Evolutionary conservation across 2,888 invertebrate species (phyloP), one percentile per base, ranked within the genome.

Genomic region (Leptopilina myrica): DNA sequence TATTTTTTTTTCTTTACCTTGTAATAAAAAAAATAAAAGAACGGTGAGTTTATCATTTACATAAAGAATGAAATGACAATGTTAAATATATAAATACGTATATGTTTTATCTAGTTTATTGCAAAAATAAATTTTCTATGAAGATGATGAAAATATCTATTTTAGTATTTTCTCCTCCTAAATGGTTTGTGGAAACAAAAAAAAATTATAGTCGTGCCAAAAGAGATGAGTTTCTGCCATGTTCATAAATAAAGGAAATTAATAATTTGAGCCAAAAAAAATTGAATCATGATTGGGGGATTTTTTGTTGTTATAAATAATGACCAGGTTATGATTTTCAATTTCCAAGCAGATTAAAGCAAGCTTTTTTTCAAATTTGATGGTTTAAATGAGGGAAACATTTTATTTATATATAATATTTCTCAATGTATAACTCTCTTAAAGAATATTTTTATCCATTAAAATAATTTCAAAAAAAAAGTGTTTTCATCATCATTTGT

Each of bases 191-290:
- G 43, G 7, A 43, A 8, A 9, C 2, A 62, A 62, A 62, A 11
- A 3, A 62, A 62, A 62, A 7, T 20, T 59, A 8, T 62, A 20
- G 0, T 20, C 20, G 15, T 62, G 6, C n/a, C 20, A 9, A 62
- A 62, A 15, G 15, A 20, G 4, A n/a, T 62, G n/a, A 59, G 2
- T 62, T 62, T 62, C 20, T 62, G 62, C n/a, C 62, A 62, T 62
- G 7, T 62, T 15, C 33, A 33, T n/a, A n/a, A 62, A 59, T 59
- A 0, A 59, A 20, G 8, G 8, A 62, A 62, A 62, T 62, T 62
- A 62, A 62, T 62, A 62, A 1, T 62, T 20, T 62, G 20, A 62
- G 62, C 62, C 62, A 62, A 20, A 62, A n/a, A 73, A 73, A 56
- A 8, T 69, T 14, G 33, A 26, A 12, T 53, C 15, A 20, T 33